phyloP scores from a whole-genome alignment of 2,888 invertebrate genomes.

The Cremastinae sp. region DNA sequence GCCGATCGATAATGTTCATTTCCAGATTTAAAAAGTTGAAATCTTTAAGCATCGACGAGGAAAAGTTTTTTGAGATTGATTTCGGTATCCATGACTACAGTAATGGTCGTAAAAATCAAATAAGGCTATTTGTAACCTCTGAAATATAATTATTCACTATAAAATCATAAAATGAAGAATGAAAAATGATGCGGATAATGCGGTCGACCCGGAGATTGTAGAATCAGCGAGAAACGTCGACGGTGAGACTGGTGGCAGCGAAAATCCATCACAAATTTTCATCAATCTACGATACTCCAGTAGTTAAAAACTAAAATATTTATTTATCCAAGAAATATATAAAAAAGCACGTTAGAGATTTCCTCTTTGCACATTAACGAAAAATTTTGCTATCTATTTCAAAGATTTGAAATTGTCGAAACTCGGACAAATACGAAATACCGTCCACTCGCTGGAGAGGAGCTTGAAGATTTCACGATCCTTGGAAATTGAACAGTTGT shows the following conservation, averaged over 20 bases:
- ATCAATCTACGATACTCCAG: slow-evolving; percentile 35
- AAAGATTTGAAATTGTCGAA: slow-evolving; percentile 43
- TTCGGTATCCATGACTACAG: slow-evolving; percentile 38
- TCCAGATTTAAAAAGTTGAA: no score
- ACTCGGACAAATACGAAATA: slow-evolving; percentile 53
- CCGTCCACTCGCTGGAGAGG: slow-evolving; percentile 63
- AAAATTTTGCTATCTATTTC: neutral
- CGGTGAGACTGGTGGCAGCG: slow-evolving; percentile 42
- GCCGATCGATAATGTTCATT: no score
- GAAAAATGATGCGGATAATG: no score
- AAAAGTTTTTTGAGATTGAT: no score
- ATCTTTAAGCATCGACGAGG: no score
- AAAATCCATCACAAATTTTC: slow-evolving; percentile 19
- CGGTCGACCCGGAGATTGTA: slow-evolving; percentile 24
- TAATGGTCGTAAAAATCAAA: slow-evolving; percentile 2
- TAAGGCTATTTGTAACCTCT: no score
- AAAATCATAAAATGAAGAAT: neutral
- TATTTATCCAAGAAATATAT: neutral
- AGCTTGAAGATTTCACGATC: slow-evolving; percentile 66
- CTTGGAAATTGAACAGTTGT: slow-evolving; percentile 66
- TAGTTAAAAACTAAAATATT: slow-evolving; percentile 1
- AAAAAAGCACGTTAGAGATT: no score
- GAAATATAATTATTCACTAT: slow-evolving; percentile 1
- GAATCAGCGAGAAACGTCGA: slow-evolving; percentile 45
- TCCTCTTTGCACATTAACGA: no score